Evolutionary conservation across 2,797 vertebrate genomes (phyloP).

Genomic region (Corythornis leucogaster): DNA sequence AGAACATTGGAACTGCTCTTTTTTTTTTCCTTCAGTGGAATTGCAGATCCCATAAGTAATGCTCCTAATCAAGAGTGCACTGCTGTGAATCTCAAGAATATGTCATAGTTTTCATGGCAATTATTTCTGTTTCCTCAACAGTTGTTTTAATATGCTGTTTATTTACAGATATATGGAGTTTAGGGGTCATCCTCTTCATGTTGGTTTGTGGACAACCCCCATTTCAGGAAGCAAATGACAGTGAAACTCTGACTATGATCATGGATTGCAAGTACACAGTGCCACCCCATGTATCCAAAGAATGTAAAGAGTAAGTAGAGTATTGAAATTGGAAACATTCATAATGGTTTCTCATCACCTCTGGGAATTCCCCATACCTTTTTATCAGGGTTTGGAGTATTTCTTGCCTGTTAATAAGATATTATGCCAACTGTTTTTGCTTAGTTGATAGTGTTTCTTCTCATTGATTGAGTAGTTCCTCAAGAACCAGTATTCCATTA

Average conservation of each 20-base stretch:
- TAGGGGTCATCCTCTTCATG: conserved; percentile 88
- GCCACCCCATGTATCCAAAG: conserved; percentile 88
- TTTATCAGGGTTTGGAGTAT: too few species aligned
- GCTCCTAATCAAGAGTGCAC: neutral
- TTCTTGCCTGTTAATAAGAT: too few species aligned
- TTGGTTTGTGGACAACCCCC: conserved; percentile 91
- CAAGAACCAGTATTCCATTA: too few species aligned
- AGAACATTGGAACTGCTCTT: neutral
- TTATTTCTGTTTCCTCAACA: neutral
- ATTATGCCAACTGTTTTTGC: too few species aligned
- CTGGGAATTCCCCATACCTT: too few species aligned
- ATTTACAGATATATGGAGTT: conserved; percentile 85
- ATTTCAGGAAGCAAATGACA: conserved; percentile 98
- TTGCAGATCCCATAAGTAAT: neutral
- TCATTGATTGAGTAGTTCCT: neutral
- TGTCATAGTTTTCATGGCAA: neutral
- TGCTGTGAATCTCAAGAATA: neutral
- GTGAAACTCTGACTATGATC: conserved; percentile 98
- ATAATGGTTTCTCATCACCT: too few species aligned
- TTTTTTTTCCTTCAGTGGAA: neutral
- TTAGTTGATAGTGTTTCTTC: too few species aligned
- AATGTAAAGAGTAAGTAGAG: conserved; percentile 93
- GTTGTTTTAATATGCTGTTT: neutral
- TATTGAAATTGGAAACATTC: neutral
- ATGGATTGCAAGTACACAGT: conserved; percentile 96